These are phyloP conservation scores for Zoroaster sp. DNA, from an alignment of 53 echinoderm and acorn worm genomes.

Conservation along the genomic window DNA sequence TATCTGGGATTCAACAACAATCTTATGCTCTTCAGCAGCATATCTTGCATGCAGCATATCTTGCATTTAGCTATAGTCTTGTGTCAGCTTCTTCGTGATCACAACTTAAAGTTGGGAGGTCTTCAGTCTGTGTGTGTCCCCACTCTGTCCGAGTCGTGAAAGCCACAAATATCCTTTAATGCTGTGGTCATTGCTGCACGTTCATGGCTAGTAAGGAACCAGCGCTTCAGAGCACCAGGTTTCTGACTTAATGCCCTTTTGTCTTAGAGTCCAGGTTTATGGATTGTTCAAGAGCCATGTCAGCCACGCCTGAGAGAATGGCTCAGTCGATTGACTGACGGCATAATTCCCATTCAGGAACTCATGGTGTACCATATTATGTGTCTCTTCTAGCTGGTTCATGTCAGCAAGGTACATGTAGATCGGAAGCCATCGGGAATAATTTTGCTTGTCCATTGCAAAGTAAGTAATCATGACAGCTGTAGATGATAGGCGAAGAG, in stretches of 20 bases:
- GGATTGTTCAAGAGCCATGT: constrained; percentile 47
- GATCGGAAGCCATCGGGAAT: constrained; percentile 28
- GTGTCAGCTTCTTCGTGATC: neutral
- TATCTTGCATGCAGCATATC: neutral
- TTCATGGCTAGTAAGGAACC: neutral
- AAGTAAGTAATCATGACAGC: no score
- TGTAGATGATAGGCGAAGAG: no score
- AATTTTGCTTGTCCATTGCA: no score
- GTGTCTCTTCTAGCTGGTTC: neutral
- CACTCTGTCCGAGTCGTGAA: neutral
- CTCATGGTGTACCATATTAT: neutral
- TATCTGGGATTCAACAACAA: neutral
- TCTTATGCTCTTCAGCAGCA: neutral
- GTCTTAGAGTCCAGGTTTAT: constrained; percentile 36
- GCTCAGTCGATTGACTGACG: neutral
- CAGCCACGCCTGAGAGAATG: constrained; percentile 26
- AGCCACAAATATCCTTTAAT: neutral
- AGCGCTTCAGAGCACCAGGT: neutral
- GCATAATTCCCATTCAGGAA: constrained; percentile 24
- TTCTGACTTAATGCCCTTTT: neutral
- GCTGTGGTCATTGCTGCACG: neutral
- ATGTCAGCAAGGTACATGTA: constrained; percentile 48
- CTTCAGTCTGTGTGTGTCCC: neutral
- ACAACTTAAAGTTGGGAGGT: neutral
- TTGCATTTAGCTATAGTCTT: no score